Conservation (phyloP, 2,888 invertebrate genomes). For the Hedychridium roseum region DNA sequence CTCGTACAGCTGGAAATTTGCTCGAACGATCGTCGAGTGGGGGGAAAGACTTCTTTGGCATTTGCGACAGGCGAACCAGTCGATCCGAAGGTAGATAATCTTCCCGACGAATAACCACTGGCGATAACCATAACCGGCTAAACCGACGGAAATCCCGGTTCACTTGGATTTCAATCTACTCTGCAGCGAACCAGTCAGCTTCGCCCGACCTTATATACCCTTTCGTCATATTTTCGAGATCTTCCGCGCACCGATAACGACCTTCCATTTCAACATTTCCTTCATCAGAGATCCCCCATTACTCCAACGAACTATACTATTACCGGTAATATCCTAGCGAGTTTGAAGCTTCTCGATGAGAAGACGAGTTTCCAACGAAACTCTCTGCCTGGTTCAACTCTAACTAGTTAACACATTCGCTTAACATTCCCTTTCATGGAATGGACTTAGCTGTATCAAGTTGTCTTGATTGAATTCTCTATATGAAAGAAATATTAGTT, state of each 20-base stretch:
- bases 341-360: too few species aligned
- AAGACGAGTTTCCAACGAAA: too few species aligned
- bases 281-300: slow-evolving; percentile 1
- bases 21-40: too few species aligned
- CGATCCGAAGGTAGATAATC: slow-evolving; percentile 29
- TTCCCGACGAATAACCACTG: slow-evolving; percentile 34
- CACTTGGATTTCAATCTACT: slow-evolving; percentile 35
- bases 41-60: slow-evolving; percentile 17
- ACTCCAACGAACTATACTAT: slow-evolving; percentile 2
- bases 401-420: too few species aligned
- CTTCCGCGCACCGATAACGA: slow-evolving; percentile 2
- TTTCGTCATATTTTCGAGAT: slow-evolving; percentile 4
- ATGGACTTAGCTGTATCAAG: too few species aligned
- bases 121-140: slow-evolving; percentile 32
- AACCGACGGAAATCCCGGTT: slow-evolving; percentile 29
- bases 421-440: too few species aligned
- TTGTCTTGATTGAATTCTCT: too few species aligned
- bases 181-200: slow-evolving; percentile 9
- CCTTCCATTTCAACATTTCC: too few species aligned
- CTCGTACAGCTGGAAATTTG: too few species aligned
- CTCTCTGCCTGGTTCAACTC: too few species aligned
- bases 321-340: too few species aligned
- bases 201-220: not conserved
- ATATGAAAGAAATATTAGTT: too few species aligned
- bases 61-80: slow-evolving; percentile 29